Evolutionary conservation across 2,888 invertebrate genomes (phyloP), one percentile per base, ranked within the genome.

Genomic region (Tricholauxania praeusta): DNA sequence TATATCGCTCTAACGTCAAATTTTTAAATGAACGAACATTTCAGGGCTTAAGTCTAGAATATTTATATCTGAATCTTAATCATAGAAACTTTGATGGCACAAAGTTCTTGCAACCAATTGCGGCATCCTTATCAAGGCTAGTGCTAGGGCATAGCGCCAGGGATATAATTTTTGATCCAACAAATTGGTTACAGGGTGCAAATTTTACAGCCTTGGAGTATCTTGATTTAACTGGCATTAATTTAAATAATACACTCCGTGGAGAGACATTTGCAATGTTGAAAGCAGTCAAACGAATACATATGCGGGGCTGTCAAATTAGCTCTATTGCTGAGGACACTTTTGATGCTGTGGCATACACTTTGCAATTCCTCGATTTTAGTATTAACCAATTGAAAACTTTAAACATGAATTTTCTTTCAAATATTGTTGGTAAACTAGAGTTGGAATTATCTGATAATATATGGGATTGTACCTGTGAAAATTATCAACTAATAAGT

Each of bases 221-320:
- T 0, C 72, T 85, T 6, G 72, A 80, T 64, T 74, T 84, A 3
- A 77, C 72, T 8, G 78, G 77, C 0, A 84, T 78, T 39, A 79
- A 80, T 53, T 78, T 84, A 10, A 79, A 76, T 1, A 53, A 51
- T 0, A 51, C 17, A 5, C 65, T 83, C 6, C 65, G 57, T 7
- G 17, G 15, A 0, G 28, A 57, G 0, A 79, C 77, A 22, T 83
- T 84, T 57, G 6, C 14, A 0, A 78, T 78, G 49, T 65, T 84
- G 55, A 63, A 67, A 0, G 47, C 3, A 0, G 68, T 84, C 15
- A 52, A 76, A 10, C 12, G 70, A 1, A 66, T 84, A 1, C 70
- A 55, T 19, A 57, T 85, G 47, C 64, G 77, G 0, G 49, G 78
- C 48, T 83, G 82, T 22, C 55, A 65, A 32, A 59, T 81, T 5